Base-by-base conservation (phyloP, 1,140 invertebrate genomes). In the Scaptodrosophila lebanonensis region DNA sequence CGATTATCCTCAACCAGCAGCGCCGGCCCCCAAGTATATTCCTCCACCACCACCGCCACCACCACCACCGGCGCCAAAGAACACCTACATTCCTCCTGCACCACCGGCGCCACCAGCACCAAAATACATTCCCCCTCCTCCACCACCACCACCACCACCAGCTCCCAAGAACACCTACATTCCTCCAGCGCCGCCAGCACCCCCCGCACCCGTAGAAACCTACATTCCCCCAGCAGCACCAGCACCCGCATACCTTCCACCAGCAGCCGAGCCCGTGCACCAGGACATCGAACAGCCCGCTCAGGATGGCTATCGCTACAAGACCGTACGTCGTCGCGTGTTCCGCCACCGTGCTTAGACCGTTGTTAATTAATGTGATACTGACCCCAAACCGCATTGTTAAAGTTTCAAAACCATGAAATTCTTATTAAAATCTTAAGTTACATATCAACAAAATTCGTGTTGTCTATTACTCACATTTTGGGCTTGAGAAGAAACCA, bases 281-380 rank as follows among this genome's bases (percentile, higher is more conserved):
- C 63, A 82, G 54, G 77, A 71, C 63, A 59, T 83, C 52, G 76
- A 83, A 18, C 70, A 76, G 63, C 76, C 76, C 3, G 72, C 83
- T 27, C 69, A 75, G 54, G 83, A 85, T 51, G 83, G 83, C 5
- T 85, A 85, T 42, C 83, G 83, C 59, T 85, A 85, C 64, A 85
- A 83, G 59, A 79, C 73, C 4, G 76, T 85, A 1, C 83, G 83
- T 33, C 83, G 83, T 52, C 67, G 83, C 16, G 77, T 83, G 59
- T 71, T 85, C 53, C 83, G 83, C 18, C 69, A 79, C 39, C 83
- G 83, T 62, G 82, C 83, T 62, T 82, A 70, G 52, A 15, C 5
- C 15, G 1, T 57, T 79, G 75, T 79, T 82, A 61, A 54, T 35
- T 70, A 63, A 75, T 79, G 53, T 82, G 45, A 63, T 61, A 69